phyloP scores from a whole-genome alignment of 2,888 invertebrate genomes.

The Phyllotreta cruciferae region DNA sequence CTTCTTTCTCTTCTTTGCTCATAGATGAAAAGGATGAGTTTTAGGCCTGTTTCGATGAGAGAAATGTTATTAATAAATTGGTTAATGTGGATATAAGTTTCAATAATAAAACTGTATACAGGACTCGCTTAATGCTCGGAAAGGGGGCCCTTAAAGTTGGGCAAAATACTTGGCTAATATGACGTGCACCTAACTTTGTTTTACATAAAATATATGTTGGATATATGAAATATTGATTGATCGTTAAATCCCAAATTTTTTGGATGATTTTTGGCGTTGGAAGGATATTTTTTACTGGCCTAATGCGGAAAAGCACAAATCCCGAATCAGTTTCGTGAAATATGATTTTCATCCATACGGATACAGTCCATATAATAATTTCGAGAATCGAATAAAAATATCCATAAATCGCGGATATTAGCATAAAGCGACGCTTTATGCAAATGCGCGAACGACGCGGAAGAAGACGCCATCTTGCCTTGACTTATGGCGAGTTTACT shows the following conservation, averaged over 20 bases:
- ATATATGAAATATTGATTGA: too few species aligned
- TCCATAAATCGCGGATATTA: constrained; percentile 60
- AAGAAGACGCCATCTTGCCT: constrained; percentile 41
- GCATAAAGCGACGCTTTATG: constrained; percentile 61
- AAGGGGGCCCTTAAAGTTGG: too few species aligned
- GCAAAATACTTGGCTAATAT: too few species aligned
- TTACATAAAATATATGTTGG: too few species aligned
- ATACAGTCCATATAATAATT: constrained; percentile 64
- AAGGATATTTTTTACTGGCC: constrained; percentile 25
- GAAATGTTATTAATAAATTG: too few species aligned
- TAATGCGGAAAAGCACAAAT: constrained; percentile 45
- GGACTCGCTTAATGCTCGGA: too few species aligned
- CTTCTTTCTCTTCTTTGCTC: constrained; percentile 3
- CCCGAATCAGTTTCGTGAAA: constrained; percentile 57
- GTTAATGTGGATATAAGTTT: neutral
- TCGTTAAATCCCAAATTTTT: too few species aligned
- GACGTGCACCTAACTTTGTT: too few species aligned
- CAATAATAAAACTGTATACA: neutral
- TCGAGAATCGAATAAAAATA: constrained; percentile 63
- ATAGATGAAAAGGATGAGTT: neutral
- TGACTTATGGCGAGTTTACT: constrained; percentile 36
- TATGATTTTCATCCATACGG: constrained; percentile 63
- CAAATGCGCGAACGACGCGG: constrained; percentile 52
- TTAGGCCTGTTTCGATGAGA: constrained; percentile 4
- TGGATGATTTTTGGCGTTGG: neutral